A percentile compares a stretch with the other conserved stretches of the same genome.
Evolutionary conservation across 2,113 vertebrate species (phyloP).

Genomic region (zebrafish (Danio rerio)): GRCz12tu NC_133195.1:437501-438000

Average conservation of each 20-base stretch:
- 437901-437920: conserved; percentile 95
- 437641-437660: conserved; percentile 97
- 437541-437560: conserved; percentile 88
- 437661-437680: conserved; percentile 97
- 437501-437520: conserved; percentile 92
- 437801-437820: conserved; percentile 95
- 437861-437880: conserved; percentile 91
- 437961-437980: conserved; percentile 95
- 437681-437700: conserved; percentile 91
- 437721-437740: conserved; percentile 90
- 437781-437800: conserved; percentile 90
- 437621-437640: conserved; percentile 91
- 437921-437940: conserved; percentile 93
- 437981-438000: conserved; percentile 94
- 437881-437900: conserved; percentile 93
- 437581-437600: conserved; percentile 93
- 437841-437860: conserved; percentile 88
- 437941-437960: conserved; percentile 93
- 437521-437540: conserved; percentile 94
- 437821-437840: conserved; percentile 83
- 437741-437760: conserved; percentile 88
- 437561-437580: conserved; percentile 92
- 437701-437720: conserved; percentile 90
- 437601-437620: conserved; percentile 97
- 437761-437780: conserved; percentile 86